These are phyloP conservation scores for Takifugu flavidus DNA, from an alignment of 2,113 vertebrate species.

Conservation along the genomic window DNA sequence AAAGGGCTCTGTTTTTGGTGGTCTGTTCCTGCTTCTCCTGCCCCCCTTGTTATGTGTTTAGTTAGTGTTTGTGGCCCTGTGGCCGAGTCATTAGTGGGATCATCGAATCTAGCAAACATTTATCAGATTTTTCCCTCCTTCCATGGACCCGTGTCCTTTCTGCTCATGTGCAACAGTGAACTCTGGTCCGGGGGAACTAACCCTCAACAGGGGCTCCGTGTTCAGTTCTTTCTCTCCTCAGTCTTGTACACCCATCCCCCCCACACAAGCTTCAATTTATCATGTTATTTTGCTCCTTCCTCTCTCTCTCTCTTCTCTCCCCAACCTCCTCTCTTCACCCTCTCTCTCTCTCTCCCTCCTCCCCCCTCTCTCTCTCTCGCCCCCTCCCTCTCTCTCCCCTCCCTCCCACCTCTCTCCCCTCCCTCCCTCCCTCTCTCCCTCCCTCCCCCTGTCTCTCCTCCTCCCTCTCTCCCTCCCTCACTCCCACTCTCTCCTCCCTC, in stretches of 20 bases:
- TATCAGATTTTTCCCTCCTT: constrained; percentile 54
- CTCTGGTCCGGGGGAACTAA: constrained; percentile 34
- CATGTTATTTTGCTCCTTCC: background rate
- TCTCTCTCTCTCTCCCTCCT: constrained; percentile 27
- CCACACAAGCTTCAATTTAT: constrained; percentile 51
- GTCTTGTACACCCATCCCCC: constrained; percentile 39
- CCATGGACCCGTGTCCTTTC: constrained; percentile 25
- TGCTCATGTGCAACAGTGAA: constrained; percentile 40
- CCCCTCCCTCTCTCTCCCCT: constrained; percentile 33
- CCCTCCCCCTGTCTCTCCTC: background rate
- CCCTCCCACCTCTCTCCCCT: no score
- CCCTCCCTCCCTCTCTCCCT: background rate
- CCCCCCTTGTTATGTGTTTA: no score
- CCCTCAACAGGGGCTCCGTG: constrained; percentile 51
- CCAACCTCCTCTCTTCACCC: no score
- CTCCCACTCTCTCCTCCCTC: constrained; percentile 6
- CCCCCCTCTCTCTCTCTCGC: constrained; percentile 41
- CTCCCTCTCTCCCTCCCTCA: background rate
- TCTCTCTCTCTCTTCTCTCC: background rate
- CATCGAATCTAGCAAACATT: constrained; percentile 37
- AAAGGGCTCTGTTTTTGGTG: no score
- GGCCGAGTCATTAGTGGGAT: constrained; percentile 46
- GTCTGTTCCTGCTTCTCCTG: no score
- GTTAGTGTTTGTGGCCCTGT: no score
- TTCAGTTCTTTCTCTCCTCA: constrained; percentile 3